Evolutionary conservation across 1,140 invertebrate genomes (phyloP).

Genomic region (Drosophila seguyi): DNA sequence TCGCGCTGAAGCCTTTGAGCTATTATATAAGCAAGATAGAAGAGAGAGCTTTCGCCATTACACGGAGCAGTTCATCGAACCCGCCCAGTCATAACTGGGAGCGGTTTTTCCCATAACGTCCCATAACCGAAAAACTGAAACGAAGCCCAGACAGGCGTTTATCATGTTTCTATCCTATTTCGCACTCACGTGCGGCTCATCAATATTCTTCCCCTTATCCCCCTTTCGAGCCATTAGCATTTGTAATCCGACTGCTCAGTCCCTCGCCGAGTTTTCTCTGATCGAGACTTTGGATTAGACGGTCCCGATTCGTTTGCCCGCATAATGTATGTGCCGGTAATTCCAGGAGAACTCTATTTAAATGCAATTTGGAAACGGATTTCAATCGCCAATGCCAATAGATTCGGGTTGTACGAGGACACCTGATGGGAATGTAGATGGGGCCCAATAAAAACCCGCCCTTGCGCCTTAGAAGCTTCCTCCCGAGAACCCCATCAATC

Average conservation of each 20-base stretch:
- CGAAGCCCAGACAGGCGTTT: not conserved
- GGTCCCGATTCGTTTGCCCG: not conserved
- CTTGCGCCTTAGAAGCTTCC: constrained; percentile 3
- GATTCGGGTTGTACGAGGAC: constrained; percentile 13
- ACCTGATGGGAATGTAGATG: constrained; percentile 43
- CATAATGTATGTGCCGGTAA: constrained; percentile 53
- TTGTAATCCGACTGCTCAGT: constrained; percentile 17
- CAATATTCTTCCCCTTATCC: constrained; percentile 12
- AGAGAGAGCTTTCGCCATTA: not conserved
- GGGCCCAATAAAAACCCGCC: not conserved
- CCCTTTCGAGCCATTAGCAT: constrained; percentile 25
- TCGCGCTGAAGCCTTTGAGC: constrained; percentile 12
- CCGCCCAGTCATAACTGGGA: constrained; percentile 25
- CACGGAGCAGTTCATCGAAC: constrained; percentile 47
- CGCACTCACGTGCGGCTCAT: constrained; percentile 18
- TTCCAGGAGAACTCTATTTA: constrained; percentile 56
- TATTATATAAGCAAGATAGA: constrained; percentile 54
- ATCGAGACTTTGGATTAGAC: constrained; percentile 5
- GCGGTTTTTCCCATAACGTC: constrained; percentile 29
- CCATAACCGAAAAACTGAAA: constrained; percentile 8
- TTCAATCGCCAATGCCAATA: constrained; percentile 26
- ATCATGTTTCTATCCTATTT: constrained; percentile 9
- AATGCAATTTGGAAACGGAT: constrained; percentile 71
- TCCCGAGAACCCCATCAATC: constrained; percentile 4
- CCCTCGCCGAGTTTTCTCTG: not conserved